Evolutionary conservation across 2,888 invertebrate species (phyloP).

Genomic region (Caenorhabditis doughertyi): DNA sequence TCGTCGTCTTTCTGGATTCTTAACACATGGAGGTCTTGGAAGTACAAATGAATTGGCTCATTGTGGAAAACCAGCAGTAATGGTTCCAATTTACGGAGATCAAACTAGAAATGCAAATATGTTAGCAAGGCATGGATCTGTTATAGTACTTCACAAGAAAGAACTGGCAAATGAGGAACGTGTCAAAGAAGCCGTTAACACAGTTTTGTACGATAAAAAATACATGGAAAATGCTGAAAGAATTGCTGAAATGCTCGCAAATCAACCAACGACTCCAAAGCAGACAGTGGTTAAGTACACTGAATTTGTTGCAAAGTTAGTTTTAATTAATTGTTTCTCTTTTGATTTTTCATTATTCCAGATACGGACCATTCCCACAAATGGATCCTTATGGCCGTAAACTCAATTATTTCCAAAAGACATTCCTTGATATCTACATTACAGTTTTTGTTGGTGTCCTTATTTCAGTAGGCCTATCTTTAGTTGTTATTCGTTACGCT

Average conservation of each 20-base stretch:
- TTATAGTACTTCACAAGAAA: slow-evolving; percentile 43
- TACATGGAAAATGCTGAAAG: slow-evolving; percentile 27
- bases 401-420: slow-evolving; percentile 41
- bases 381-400: slow-evolving; percentile 41
- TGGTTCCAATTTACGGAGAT: slow-evolving; percentile 65
- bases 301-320: slow-evolving; percentile 46
- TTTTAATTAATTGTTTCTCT: slow-evolving; percentile 13
- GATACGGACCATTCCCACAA: slow-evolving; percentile 52
- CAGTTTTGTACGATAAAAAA: slow-evolving; percentile 20
- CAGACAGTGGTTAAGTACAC: slow-evolving; percentile 42
- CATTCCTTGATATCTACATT: slow-evolving; percentile 35
- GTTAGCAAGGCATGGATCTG: slow-evolving; percentile 56
- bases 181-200: slow-evolving; percentile 24
- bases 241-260: slow-evolving; percentile 30
- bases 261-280: slow-evolving; percentile 49
- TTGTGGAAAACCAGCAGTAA: slow-evolving; percentile 54
- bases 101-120: slow-evolving; percentile 65
- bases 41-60: slow-evolving; percentile 61
- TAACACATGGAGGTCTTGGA: slow-evolving; percentile 62
- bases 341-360: background rate
- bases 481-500: background rate
- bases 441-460: background rate
- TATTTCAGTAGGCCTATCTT: background rate
- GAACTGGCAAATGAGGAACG: slow-evolving; percentile 38
- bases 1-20: slow-evolving; percentile 44